Base-by-base conservation (phyloP, 2,888 invertebrate species). In the Iphiclides podalirius region DNA sequence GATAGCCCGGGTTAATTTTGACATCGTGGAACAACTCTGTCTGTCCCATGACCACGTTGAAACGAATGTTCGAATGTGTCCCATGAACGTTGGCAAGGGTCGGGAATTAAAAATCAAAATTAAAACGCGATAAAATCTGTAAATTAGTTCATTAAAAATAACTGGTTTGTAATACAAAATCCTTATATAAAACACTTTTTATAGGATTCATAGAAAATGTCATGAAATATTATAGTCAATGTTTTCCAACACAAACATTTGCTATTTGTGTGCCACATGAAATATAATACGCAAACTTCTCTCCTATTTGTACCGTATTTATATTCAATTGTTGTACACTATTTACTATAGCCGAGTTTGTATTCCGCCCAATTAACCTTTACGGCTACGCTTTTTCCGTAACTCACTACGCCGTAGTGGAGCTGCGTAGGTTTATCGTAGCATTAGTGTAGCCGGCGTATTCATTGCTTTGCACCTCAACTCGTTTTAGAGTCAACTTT, bases 361-460 rank as follows among this genome's bases (percentile, higher is more conserved):
- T 52, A 58, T 54, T 57, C 52, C 52, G 48, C 48, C 48, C 57
- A 53, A 58, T 64, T 61, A 63, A 57, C 53, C 60, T 60, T 58
- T 64, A 59, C 58, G 55, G 58, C 59, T 55, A 55, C 52, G 49
- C 47, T 52, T 60, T 58, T 60, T 57, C n/a, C 31, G 37, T 54
- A 55, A 42, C 53, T 17, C 41, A 12, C 48, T 48, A 48, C 48
- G 43, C 4, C 43, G 55, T 55, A 58, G 55, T 44, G 42, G 46
- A 45, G 13, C 13, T 47, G 44, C 50, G 60, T 61, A 55, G 59
- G 52, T 52, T 26, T 38, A 33, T 15, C 49, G 46, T 49, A 46
- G 40, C 44, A 12, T 28, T 23, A 8, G 4, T 14, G n/a, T n/a
- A n/a, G 44, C 44, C 6, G 7, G 6, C 9, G 35, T 41, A 28